A percentile compares a stretch with the other conserved stretches of the same genome.
These are phyloP conservation scores for Enteromius treurensis DNA, from an alignment of 2,797 vertebrate species.

Conservation along the genomic window DNA sequence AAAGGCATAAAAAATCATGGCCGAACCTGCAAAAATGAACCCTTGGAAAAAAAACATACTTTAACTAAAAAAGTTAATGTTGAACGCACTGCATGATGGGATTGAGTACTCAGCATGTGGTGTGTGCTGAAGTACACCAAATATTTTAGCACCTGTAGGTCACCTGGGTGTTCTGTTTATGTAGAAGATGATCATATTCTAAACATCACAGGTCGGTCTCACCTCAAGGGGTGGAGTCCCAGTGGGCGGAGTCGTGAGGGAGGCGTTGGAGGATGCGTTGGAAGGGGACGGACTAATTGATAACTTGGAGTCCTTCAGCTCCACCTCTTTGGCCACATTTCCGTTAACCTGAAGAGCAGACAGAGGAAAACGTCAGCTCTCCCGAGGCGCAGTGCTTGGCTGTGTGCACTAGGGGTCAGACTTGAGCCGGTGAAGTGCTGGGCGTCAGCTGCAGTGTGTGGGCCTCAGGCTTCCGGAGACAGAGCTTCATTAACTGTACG, in stretches of 20 bases:
- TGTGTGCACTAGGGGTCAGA: conserved; percentile 61
- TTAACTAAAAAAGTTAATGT: not conserved
- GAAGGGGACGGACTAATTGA: conserved; percentile 77
- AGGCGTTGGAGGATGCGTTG: conserved; percentile 75
- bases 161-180: not conserved
- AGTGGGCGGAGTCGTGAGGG: conserved; percentile 67
- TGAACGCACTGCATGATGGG: not conserved
- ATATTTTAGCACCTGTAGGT: not conserved
- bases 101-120: not conserved
- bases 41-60: not conserved
- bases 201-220: not conserved
- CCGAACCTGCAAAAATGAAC: not conserved
- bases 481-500: conserved; percentile 3
- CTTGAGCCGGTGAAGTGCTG: conserved; percentile 19
- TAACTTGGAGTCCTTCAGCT: conserved; percentile 69
- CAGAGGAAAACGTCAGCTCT: not conserved
- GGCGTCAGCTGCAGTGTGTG: not conserved
- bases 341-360: conserved; percentile 70
- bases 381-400: conserved; percentile 38
- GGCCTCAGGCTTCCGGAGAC: conserved; percentile 18
- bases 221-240: conserved; percentile 74
- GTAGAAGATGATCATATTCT: not conserved
- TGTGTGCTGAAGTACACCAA: not conserved
- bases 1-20: not conserved
- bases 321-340: conserved; percentile 60